A percentile compares a stretch with the other conserved stretches of the same genome.
Conservation (phyloP, 2,797 vertebrate species). For the Myiothlypis chrysogaster region DNA sequence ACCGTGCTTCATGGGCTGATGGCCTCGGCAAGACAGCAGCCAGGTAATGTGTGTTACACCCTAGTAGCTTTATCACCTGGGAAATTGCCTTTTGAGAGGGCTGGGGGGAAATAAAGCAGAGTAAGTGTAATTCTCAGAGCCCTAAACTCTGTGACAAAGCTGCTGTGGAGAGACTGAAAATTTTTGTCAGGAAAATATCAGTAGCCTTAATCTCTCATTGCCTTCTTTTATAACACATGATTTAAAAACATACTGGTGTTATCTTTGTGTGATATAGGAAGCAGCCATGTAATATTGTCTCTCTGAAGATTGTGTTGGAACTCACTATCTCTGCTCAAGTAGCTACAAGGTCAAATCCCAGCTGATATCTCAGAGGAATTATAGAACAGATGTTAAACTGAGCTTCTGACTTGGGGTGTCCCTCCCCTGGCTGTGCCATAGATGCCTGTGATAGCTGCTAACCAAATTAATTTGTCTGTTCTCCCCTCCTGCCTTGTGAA, state of each 20-base stretch:
- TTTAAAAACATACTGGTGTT: background rate
- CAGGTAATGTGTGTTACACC: rapidly evolving
- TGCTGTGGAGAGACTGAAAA: background rate
- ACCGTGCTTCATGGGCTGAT: background rate
- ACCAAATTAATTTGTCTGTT: background rate
- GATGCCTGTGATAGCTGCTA: background rate
- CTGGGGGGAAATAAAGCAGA: background rate
- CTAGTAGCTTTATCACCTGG: background rate
- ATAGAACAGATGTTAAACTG: background rate
- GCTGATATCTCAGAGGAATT: background rate
- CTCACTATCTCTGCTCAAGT: background rate
- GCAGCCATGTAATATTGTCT: background rate
- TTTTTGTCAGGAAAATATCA: background rate
- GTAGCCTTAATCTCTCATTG: background rate
- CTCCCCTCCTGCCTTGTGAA: background rate
- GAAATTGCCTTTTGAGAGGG: background rate
- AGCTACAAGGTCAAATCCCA: background rate
- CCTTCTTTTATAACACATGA: background rate
- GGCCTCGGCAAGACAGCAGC: background rate
- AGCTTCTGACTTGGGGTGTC: background rate
- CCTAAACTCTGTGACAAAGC: background rate
- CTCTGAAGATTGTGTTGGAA: background rate
- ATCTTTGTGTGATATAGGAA: background rate
- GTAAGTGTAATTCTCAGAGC: background rate
- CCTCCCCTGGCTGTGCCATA: background rate